Percentiles rank a stretch among this genome's conserved stretches.
Evolutionary conservation across 2,113 vertebrate species (phyloP).

Genomic region (Pitta sordida): DNA sequence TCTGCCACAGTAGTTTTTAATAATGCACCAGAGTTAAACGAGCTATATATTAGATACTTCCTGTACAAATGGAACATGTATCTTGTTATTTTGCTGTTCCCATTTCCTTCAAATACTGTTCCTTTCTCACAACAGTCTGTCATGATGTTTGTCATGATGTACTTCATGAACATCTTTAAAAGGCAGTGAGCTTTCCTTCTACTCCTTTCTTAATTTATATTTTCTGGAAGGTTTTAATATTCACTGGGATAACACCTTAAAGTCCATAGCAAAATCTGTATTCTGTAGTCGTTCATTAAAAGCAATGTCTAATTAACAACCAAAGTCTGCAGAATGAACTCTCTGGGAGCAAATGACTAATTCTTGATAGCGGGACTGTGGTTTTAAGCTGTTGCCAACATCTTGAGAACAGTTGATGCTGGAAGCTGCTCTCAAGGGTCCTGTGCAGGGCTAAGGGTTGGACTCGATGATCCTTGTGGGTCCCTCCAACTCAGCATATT

Average conservation of each 20-base stretch:
- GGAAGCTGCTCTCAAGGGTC: constrained; percentile 33
- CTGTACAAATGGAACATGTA: neutral
- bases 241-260: neutral
- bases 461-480: neutral
- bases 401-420: neutral
- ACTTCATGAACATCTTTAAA: neutral
- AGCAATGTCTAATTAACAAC: constrained; percentile 42
- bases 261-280: neutral
- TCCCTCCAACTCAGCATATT: neutral
- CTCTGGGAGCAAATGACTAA: constrained; percentile 34
- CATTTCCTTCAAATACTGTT: neutral
- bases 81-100: neutral
- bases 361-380: constrained; percentile 5
- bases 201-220: neutral
- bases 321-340: constrained; percentile 21
- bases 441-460: neutral
- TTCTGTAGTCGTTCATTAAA: constrained; percentile 1
- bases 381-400: constrained; percentile 6
- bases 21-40: neutral
- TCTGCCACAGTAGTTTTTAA: neutral
- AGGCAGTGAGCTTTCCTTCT: neutral
- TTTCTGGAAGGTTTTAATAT: constrained; percentile 26
- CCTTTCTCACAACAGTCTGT: neutral
- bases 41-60: neutral
- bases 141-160: neutral